Evolutionary conservation across 64 coral and sea anemone genomes (phyloP), one percentile per base, ranked within the genome.

Genomic region (Stylophora pistillata): DNA sequence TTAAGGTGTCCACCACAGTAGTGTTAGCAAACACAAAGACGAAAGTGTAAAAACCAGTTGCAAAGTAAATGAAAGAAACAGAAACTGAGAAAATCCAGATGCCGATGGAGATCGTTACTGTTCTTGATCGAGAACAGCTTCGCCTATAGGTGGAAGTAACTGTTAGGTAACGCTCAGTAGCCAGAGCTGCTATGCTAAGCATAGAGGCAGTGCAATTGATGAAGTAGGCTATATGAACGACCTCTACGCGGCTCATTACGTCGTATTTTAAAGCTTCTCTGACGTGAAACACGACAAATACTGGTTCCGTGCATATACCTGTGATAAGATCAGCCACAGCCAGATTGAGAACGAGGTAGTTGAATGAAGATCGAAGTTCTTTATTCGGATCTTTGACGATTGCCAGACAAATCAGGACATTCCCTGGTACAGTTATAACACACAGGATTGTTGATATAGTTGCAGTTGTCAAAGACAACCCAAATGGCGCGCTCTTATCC

Each of bases 211-310:
- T 69, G 26, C 95, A 96, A 2, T 81, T 90, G n/a, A 93, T 86
- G n/a, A 96, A 96, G 65, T 93, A 96, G 15, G 87, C 64, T 15
- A 96, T 47, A 37, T 96, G 95, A 18, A 96, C 76, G 16, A 96
- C 87, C 81, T 76, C 77, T 5, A 96, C 47, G 29, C 79, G 21
- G n/a, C 72, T 7, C 87, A 89, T 90, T 3, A 93, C 91, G 20
- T 91, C 30, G 4, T 87, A 72, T n/a, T 76, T 82, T 27, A 81
- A 31, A 29, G 88, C 83, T 87, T 96, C 95, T 52, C 71, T 85
- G 32, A 83, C 29, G 53, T 85, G 89, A 78, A 91, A 91, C 12
- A 58, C 57, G 13, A 91, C 79, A 55, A 91, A 91, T 73, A 37
- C 32, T 53, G 89, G 89, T 14, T 91, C 78, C 17, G 89, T 85